These are phyloP conservation scores for Dolichoris vasculosae DNA, from an alignment of 1,140 invertebrate genomes.

Conservation along the genomic window DNA sequence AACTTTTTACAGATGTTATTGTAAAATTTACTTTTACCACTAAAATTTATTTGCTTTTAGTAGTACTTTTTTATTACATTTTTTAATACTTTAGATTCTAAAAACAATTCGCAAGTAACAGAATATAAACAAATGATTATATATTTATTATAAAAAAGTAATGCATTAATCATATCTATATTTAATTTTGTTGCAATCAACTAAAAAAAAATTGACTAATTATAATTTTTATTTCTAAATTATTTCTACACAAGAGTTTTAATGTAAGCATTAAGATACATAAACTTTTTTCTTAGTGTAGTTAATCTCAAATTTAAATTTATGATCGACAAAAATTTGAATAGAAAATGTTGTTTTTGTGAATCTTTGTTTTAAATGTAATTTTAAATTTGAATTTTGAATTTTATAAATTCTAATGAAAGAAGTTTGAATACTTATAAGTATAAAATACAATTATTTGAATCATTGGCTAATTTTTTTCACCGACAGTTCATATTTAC, in stretches of 20 bases:
- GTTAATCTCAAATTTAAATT: background rate
- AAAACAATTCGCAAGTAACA: background rate
- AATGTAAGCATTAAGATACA: too few relatives aligned
- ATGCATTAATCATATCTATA: too few relatives aligned
- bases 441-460: background rate
- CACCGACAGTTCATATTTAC: too few relatives aligned
- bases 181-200: background rate
- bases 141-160: too few relatives aligned
- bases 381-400: background rate
- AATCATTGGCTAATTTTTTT: background rate
- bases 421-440: background rate
- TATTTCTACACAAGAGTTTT: too few relatives aligned
- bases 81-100: background rate
- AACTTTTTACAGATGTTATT: too few relatives aligned
- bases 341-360: background rate
- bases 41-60: background rate
- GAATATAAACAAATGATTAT: background rate
- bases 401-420: background rate
- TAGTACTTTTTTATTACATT: background rate
- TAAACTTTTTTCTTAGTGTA: too few relatives aligned
- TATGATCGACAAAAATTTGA: background rate
- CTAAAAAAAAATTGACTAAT: background rate
- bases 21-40: background rate
- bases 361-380: background rate
- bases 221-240: background rate